These are phyloP conservation scores for Habroteleia sp. DNA, from an alignment of 2,888 invertebrate genomes.

Conservation along the genomic window DNA sequence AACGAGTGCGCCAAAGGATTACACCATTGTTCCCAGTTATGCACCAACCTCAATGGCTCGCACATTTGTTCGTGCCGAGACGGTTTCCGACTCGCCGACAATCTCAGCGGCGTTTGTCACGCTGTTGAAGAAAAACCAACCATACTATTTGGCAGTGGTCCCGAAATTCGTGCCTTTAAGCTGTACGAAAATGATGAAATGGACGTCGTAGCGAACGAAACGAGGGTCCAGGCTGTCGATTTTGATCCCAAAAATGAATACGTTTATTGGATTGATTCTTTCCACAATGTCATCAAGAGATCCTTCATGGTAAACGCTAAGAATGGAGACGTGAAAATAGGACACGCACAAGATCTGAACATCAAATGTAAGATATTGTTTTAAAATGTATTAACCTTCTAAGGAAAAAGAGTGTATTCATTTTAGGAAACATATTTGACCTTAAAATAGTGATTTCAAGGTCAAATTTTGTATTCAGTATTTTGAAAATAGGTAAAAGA, in stretches of 20 bases:
- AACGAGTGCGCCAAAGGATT: conserved; percentile 92
- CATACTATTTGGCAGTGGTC: conserved; percentile 90
- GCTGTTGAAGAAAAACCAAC: conserved; percentile 84
- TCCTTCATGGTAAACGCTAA: conserved; percentile 93
- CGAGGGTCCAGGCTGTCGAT: conserved; percentile 95
- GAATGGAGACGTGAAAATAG: conserved; percentile 89
- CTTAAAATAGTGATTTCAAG: no score
- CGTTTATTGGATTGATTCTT: conserved; percentile 97
- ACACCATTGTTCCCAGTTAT: conserved; percentile 96
- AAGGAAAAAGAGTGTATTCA: no score
- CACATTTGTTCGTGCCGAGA: conserved; percentile 93
- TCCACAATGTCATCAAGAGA: conserved; percentile 93
- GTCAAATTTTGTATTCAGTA: no score
- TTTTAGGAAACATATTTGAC: no score
- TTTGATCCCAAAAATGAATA: conserved; percentile 92
- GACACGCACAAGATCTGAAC: conserved; percentile 92
- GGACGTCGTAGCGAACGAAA: conserved; percentile 91
- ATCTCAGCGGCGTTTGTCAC: conserved; percentile 91
- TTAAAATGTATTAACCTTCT: no score
- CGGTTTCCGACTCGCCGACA: conserved; percentile 89
- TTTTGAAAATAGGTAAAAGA: no score
- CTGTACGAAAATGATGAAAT: conserved; percentile 86
- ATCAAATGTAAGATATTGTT: conserved; percentile 86
- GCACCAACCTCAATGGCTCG: conserved; percentile 94
- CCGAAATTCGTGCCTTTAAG: conserved; percentile 90